These are phyloP conservation scores for Acyrthosiphon pisum DNA, from an alignment of 1,140 invertebrate species.

Conservation along the genomic window DNA sequence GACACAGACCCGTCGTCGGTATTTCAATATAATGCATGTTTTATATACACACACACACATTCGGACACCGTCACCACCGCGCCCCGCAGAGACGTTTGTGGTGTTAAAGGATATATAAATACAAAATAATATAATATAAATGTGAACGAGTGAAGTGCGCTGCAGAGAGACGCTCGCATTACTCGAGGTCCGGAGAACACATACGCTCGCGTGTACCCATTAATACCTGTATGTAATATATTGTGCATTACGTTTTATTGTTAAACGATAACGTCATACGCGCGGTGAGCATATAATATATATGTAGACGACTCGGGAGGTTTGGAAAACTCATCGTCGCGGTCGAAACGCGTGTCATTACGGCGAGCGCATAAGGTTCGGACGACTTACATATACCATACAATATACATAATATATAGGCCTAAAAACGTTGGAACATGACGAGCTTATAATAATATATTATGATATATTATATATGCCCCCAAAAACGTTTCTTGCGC, in stretches of 20 bases:
- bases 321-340: neutral
- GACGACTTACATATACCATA: neutral
- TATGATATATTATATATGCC: too few relatives aligned
- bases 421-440: neutral
- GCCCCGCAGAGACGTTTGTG: neutral
- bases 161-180: neutral
- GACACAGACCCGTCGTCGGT: neutral
- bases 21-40: neutral
- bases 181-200: neutral
- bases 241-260: conserved; percentile 9
- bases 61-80: neutral
- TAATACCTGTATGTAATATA: neutral
- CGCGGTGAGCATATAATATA: neutral
- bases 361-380: neutral
- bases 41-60: neutral
- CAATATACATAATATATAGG: too few relatives aligned
- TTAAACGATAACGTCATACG: neutral
- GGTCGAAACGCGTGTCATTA: neutral
- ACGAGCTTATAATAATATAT: neutral
- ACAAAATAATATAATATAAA: neutral
- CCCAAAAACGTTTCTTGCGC: neutral
- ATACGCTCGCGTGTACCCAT: neutral
- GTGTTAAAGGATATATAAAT: neutral
- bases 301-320: neutral
- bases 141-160: too few relatives aligned